Evolutionary conservation across 1,140 invertebrate genomes (phyloP).

Genomic region (Drosophila asahinai): DNA sequence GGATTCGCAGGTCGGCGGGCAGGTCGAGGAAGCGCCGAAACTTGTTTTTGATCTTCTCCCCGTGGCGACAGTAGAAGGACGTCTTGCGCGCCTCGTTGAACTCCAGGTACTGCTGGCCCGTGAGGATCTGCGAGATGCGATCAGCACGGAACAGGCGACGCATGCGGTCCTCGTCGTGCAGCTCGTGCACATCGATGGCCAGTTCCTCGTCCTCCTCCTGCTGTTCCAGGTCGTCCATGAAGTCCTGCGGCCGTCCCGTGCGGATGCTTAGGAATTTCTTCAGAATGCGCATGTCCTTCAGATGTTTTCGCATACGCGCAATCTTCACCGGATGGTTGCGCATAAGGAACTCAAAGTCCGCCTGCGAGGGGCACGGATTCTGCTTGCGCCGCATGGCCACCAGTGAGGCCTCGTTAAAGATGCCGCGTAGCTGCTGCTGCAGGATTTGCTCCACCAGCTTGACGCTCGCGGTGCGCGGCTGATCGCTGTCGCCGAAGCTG

Average conservation of each 20-base stretch:
- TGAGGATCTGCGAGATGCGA: constrained; percentile 82
- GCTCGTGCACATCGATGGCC: constrained; percentile 73
- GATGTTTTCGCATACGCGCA: constrained; percentile 80
- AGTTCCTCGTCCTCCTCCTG: constrained; percentile 81
- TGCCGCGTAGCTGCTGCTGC: constrained; percentile 80
- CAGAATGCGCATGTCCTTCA: constrained; percentile 80
- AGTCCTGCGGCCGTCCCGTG: constrained; percentile 69
- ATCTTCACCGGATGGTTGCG: constrained; percentile 80
- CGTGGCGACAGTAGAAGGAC: constrained; percentile 81
- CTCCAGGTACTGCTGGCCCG: constrained; percentile 78
- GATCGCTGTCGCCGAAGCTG: constrained; percentile 80
- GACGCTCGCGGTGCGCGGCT: constrained; percentile 71
- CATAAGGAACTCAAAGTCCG: constrained; percentile 84
- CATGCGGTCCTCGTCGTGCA: constrained; percentile 83
- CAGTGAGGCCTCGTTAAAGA: constrained; percentile 81
- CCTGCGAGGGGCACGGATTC: constrained; percentile 75
- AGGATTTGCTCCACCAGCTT: constrained; percentile 83
- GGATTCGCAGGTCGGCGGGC: constrained; percentile 75
- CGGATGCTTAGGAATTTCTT: constrained; percentile 77
- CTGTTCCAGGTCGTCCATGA: constrained; percentile 75
- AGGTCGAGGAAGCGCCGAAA: constrained; percentile 76
- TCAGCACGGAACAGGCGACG: constrained; percentile 80
- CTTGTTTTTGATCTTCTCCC: constrained; percentile 84
- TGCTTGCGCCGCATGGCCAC: constrained; percentile 80
- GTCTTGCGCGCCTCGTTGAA: constrained; percentile 83